phyloP scores from a whole-genome alignment of 2,113 vertebrate genomes.

The Scartelaos histophorus region DNA sequence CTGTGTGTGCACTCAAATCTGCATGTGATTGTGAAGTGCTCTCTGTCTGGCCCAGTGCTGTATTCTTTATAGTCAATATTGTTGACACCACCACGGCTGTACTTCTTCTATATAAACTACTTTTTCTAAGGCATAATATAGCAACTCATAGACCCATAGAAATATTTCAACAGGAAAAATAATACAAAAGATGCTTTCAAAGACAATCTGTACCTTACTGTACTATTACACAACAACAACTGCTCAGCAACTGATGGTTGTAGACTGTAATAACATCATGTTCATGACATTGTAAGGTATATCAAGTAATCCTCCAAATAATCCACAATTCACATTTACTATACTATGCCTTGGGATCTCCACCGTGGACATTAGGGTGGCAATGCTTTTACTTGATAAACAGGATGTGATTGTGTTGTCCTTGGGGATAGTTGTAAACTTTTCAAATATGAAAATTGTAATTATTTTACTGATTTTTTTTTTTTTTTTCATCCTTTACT shows the following conservation, averaged over 20 bases:
- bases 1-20: constrained; percentile 15
- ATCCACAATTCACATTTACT: not conserved
- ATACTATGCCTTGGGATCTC: constrained; percentile 9
- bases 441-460: not conserved
- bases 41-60: constrained; percentile 23
- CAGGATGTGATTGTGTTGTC: not conserved
- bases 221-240: not conserved
- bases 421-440: constrained; percentile 18
- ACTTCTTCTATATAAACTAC: not conserved
- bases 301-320: not conserved
- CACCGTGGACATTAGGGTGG: not conserved
- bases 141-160: not conserved
- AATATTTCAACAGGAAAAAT: not conserved
- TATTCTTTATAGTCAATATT: not conserved
- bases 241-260: not conserved
- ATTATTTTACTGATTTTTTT: constrained; percentile 17
- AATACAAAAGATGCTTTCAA: not conserved
- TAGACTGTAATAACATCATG: not conserved
- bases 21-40: constrained; percentile 44
- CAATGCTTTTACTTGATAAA: not conserved
- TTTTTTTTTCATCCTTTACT: constrained; percentile 48
- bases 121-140: constrained; percentile 13
- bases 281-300: not conserved
- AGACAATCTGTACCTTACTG: not conserved
- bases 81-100: constrained; percentile 12